Base-by-base conservation (phyloP, 2,113 vertebrate species). In the Galeopterus variegatus region DNA sequence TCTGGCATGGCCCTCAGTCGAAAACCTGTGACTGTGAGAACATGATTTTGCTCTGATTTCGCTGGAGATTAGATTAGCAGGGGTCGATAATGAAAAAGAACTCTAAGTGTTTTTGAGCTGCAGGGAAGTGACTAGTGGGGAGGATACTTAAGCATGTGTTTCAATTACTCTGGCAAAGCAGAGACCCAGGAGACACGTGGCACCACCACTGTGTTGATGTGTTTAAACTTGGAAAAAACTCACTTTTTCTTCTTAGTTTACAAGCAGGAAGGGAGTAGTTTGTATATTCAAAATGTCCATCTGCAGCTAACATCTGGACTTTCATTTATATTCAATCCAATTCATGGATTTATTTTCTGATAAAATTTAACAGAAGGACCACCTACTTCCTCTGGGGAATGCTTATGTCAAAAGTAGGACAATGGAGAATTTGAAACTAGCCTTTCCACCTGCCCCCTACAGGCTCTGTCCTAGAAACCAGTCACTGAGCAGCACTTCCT, bases 401-500 rank as follows among this genome's bases (percentile, higher is more conserved):
- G 54, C 24, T 58, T 13, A 67, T 54, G 62, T 77, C 48, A 54
- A 72, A 93, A 87, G 87, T 31, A 65, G 54, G 82, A 70, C 72
- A 67, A 28, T 19, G 41, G 64, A 83, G 72, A 82, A 56, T 60
- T 76, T 56, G 48, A 83, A 31, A 88, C 89, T 9, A n/a, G 33
- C 52, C 72, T 93, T 48, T 85, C 73, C 56, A 77, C 83, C 67
- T 86, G 90, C 52, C 62, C 79, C n/a, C 33, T 94, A 54, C 65
- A 60, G 52, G 50, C 65, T 36, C 11, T 70, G 81, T 31, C 84
- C 93, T 67, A 76, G 95, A 87, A 83, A 86, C 56, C 75, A 15
- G 77, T 50, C 48, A 5, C n/a, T 3, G 24, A 0, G 75, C 36
- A 23, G 50, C 31, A 4, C 90, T 94, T 96, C 72, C 60, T 79